phyloP scores from a whole-genome alignment of 2,113 vertebrate genomes.

The Mesocricetus auratus region DNA sequence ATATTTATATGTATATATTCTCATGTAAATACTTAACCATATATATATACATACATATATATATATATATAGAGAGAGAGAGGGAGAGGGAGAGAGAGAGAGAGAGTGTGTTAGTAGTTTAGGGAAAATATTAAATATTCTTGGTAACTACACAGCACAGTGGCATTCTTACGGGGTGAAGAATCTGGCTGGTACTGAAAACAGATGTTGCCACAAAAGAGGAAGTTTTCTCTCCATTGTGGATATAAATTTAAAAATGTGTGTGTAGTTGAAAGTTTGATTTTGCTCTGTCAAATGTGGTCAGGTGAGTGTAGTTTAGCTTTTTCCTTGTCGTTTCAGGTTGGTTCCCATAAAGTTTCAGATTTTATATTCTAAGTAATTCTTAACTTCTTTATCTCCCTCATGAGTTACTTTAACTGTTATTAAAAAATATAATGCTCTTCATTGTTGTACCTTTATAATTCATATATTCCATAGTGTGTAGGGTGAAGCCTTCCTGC shows the following conservation, averaged over 20 bases:
- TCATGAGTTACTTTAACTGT: neutral
- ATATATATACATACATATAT: neutral
- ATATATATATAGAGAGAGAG: fast-evolving
- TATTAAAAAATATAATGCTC: neutral
- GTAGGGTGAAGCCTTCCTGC: too few species aligned
- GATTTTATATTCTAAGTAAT: neutral
- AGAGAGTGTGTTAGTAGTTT: neutral
- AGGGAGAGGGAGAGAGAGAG: neutral
- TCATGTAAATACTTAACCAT: neutral
- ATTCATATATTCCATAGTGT: neutral
- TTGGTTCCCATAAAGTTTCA: neutral
- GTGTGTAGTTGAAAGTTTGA: neutral
- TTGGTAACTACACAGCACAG: neutral
- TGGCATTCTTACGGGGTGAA: too few species aligned
- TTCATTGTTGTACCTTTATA: neutral
- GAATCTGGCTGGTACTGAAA: neutral
- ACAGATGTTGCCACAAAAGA: too few species aligned
- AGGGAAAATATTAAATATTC: neutral
- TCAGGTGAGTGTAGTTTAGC: neutral
- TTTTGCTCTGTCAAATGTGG: neutral
- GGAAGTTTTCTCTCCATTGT: neutral
- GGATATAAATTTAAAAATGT: neutral
- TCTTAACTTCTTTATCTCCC: neutral
- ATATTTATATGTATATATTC: neutral
- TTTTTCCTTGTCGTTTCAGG: neutral